phyloP scores from a whole-genome alignment of 2,888 invertebrate genomes.

The Meiosimyza decipiens region DNA sequence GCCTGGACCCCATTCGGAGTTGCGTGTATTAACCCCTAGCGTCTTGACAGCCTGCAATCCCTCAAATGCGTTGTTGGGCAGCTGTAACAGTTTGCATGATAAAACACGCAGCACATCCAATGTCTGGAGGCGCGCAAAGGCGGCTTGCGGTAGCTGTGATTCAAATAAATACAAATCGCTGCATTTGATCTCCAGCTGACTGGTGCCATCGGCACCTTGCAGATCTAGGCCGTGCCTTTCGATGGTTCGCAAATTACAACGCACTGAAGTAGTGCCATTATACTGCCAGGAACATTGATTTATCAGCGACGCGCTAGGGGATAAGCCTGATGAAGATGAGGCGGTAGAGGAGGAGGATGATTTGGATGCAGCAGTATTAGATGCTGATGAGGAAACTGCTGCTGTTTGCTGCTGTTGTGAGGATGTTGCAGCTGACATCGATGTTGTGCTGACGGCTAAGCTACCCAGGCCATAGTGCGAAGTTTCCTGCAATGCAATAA shows the following conservation, averaged over 20 bases:
- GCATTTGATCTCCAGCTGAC: conserved; percentile 80
- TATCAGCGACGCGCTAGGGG: conserved; percentile 49
- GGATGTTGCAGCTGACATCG: not conserved
- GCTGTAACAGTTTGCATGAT: conserved; percentile 82
- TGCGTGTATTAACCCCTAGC: conserved; percentile 81
- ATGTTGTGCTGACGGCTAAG: not conserved
- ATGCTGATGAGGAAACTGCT: conserved; percentile 24
- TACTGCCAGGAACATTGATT: conserved; percentile 69
- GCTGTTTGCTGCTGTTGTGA: conserved; percentile 28
- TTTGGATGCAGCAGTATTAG: not conserved
- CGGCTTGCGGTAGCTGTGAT: conserved; percentile 79
- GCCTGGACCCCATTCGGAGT: conserved; percentile 81
- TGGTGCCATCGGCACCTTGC: conserved; percentile 75
- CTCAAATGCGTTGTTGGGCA: conserved; percentile 81
- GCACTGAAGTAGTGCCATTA: conserved; percentile 69
- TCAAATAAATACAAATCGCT: conserved; percentile 84
- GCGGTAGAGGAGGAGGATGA: conserved; percentile 31
- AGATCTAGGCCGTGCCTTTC: conserved; percentile 75
- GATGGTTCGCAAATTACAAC: conserved; percentile 78
- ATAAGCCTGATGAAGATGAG: conserved; percentile 20
- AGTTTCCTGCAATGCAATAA: conserved; percentile 23
- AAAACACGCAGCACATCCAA: conserved; percentile 80
- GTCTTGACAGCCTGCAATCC: conserved; percentile 77
- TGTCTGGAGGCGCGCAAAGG: conserved; percentile 76
- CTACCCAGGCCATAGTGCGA: conserved; percentile 27